A percentile compares a stretch with the other conserved stretches of the same genome.
Evolutionary conservation across 2,113 vertebrate species (phyloP).

Genomic region (Phaetusa simplex): DNA sequence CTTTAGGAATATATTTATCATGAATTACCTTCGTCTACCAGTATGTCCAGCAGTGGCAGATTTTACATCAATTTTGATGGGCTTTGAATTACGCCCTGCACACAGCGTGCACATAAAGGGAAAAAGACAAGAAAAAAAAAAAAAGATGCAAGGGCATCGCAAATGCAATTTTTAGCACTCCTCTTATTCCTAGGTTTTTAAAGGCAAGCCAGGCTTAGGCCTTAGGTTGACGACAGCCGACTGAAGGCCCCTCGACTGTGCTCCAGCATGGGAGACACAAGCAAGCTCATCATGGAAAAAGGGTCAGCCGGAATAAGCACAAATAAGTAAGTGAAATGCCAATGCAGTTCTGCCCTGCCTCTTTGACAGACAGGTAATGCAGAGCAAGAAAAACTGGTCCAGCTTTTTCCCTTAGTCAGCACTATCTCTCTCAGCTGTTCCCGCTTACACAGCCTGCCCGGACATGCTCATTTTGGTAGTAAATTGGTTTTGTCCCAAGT

Average conservation of each 20-base stretch:
- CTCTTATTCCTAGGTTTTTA: not conserved
- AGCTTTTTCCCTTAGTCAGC: conserved; percentile 1
- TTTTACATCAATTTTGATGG: not conserved
- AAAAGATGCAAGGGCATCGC: not conserved
- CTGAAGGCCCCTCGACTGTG: not conserved
- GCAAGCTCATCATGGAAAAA: not conserved
- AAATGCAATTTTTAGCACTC: not conserved
- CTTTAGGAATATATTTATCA: not conserved
- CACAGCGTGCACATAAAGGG: not conserved
- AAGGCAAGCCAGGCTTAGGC: not conserved
- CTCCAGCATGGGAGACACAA: not conserved
- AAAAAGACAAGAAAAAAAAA: not conserved
- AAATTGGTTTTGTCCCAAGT: not conserved
- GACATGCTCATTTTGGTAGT: not conserved
- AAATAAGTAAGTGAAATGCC: not conserved
- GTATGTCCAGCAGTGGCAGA: not conserved
- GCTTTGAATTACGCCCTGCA: not conserved
- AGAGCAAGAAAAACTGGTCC: conserved; percentile 29
- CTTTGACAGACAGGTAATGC: not conserved
- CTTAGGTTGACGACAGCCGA: not conserved
- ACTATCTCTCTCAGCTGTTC: not conserved
- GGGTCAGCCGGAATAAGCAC: not conserved
- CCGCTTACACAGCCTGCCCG: not conserved
- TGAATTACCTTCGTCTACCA: not conserved
- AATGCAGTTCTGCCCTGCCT: not conserved